phyloP scores from a whole-genome alignment of 2,888 invertebrate species.

The Epinotia demarniana region DNA sequence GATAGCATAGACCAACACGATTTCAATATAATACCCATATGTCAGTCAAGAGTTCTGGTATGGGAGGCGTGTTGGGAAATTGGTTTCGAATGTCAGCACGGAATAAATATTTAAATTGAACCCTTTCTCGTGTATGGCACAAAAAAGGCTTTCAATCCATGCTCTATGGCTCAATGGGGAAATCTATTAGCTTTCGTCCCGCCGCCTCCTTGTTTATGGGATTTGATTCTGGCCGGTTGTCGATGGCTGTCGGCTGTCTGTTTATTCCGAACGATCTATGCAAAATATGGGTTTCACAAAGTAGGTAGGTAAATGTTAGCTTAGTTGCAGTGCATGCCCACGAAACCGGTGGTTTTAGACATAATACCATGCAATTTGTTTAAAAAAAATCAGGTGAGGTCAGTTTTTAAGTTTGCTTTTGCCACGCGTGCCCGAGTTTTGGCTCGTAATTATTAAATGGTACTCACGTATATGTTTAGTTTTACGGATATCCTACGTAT shows the following conservation, averaged over 20 bases:
- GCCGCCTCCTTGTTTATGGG: conserved; percentile 32
- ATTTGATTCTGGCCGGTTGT: conserved; percentile 19
- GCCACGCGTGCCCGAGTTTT: no score
- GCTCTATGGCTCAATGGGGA: conserved; percentile 53
- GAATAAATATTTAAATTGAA: conserved; percentile 35
- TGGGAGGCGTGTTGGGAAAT: conserved; percentile 1
- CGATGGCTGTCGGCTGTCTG: conserved; percentile 1
- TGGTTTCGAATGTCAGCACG: conserved; percentile 49
- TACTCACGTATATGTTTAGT: no score
- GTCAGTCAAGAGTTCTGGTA: background rate
- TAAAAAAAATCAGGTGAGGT: no score
- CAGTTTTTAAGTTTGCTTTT: no score
- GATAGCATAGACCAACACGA: background rate
- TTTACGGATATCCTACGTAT: no score
- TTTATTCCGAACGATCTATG: background rate
- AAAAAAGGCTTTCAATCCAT: conserved; percentile 30
- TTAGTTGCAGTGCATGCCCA: no score
- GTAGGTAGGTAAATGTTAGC: background rate
- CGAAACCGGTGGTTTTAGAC: no score
- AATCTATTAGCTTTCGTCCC: conserved; percentile 49
- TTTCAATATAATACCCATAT: background rate
- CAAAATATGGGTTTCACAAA: no score
- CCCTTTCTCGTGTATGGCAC: conserved; percentile 38
- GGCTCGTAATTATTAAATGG: no score
- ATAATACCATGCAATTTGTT: no score